These are phyloP conservation scores for Bimastos eiseni DNA, from an alignment of 2,888 invertebrate species.

Conservation along the genomic window DNA sequence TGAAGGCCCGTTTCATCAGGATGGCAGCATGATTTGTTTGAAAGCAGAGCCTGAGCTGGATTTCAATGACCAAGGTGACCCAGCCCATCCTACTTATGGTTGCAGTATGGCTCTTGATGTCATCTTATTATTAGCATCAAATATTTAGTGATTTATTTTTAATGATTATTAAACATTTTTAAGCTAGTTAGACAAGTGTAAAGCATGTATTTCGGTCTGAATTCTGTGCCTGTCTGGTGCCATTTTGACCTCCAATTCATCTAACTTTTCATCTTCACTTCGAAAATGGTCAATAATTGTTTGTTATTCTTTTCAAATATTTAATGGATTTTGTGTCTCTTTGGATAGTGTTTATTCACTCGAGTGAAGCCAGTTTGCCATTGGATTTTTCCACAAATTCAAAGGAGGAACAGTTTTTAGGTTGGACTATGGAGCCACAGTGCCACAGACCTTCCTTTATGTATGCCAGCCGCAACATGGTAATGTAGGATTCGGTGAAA, in stretches of 20 bases:
- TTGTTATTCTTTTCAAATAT: background rate
- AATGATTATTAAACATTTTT: too few species aligned
- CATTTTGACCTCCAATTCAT: too few species aligned
- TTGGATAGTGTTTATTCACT: background rate
- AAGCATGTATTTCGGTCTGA: too few species aligned
- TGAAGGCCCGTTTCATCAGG: slow-evolving; percentile 60
- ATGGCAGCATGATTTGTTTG: slow-evolving; percentile 66
- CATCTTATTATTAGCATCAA: background rate
- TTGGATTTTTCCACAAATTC: background rate
- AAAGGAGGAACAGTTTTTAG: background rate
- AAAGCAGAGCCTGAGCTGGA: slow-evolving; percentile 76
- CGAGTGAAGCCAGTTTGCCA: background rate
- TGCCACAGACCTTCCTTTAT: background rate
- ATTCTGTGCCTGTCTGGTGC: too few species aligned
- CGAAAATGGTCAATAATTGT: too few species aligned
- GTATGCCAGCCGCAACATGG: too few species aligned
- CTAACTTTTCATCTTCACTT: too few species aligned
- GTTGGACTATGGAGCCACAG: background rate
- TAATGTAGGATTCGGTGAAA: too few species aligned
- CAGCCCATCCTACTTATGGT: slow-evolving; percentile 5
- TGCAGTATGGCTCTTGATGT: background rate
- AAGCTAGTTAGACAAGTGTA: too few species aligned
- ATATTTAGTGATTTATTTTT: too few species aligned
- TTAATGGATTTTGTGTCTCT: background rate
- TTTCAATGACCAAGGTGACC: slow-evolving; percentile 66